phyloP scores from a whole-genome alignment of 92 coral and sea anemone species.

The Porites evermanni region DNA sequence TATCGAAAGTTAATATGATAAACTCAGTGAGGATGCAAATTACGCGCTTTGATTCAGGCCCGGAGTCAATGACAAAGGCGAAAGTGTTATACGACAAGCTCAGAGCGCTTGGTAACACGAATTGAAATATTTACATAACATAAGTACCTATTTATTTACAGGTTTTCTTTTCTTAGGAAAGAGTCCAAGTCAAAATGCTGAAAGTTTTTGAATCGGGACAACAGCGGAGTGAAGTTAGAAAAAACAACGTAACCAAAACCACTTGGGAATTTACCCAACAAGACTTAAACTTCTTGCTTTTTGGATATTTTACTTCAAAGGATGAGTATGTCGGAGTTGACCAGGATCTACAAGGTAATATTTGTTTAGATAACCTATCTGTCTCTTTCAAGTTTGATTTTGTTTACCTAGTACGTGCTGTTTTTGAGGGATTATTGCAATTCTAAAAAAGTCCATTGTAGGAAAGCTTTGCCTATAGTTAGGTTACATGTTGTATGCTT shows the following conservation, averaged over 20 bases:
- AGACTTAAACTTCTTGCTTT: conserved; percentile 62
- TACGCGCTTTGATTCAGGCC: not conserved
- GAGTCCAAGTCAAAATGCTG: conserved; percentile 27
- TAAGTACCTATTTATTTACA: not conserved
- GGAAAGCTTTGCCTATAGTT: conserved; percentile 22
- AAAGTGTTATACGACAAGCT: conserved; percentile 21
- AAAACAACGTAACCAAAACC: conserved; percentile 3
- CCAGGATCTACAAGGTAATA: conserved; percentile 25
- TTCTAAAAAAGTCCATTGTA: conserved; percentile 18
- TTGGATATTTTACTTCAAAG: conserved; percentile 58
- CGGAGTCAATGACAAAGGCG: not conserved
- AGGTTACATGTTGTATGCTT: conserved; percentile 43
- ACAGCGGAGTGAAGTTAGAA: not conserved
- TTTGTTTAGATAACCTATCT: not conserved
- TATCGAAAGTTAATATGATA: conserved; percentile 22
- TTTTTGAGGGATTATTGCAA: conserved; percentile 14
- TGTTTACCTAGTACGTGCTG: conserved; percentile 8
- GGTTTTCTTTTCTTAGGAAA: not conserved
- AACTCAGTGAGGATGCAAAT: conserved; percentile 39
- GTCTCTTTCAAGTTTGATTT: not conserved
- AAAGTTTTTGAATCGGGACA: not conserved
- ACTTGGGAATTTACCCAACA: conserved; percentile 51
- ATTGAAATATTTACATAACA: conserved; percentile 14
- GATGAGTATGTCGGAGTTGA: conserved; percentile 28
- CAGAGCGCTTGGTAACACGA: conserved; percentile 25